Conservation (phyloP, 2,113 vertebrate genomes). For the Microcebus jonahi region DNA sequence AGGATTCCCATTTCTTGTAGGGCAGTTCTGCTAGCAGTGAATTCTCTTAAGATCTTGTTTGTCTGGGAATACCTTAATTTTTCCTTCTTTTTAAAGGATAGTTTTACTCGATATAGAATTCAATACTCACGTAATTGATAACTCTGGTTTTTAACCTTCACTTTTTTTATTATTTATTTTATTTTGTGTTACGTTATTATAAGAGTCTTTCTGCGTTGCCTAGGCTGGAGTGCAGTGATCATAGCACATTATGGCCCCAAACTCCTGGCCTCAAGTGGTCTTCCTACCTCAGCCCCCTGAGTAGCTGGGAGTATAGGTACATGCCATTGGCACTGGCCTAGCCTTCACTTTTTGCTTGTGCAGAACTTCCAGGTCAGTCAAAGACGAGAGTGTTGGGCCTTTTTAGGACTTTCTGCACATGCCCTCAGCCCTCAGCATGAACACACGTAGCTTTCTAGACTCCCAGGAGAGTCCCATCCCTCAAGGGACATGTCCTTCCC, state of each 20-base stretch:
- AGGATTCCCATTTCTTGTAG: not conserved
- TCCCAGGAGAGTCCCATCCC: not conserved
- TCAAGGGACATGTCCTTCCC: not conserved
- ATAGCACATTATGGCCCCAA: not conserved
- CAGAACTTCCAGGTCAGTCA: not conserved
- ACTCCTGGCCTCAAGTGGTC: not conserved
- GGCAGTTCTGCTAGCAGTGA: not conserved
- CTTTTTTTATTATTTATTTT: not conserved
- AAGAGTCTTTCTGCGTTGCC: not conserved
- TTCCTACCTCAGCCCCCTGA: not conserved
- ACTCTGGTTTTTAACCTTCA: not conserved
- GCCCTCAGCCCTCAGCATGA: not conserved
- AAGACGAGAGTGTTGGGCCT: not conserved
- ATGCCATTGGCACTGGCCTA: not conserved
- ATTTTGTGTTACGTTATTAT: not conserved
- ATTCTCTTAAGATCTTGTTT: not conserved
- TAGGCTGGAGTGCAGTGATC: not conserved
- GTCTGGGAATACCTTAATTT: not conserved
- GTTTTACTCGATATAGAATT: not conserved
- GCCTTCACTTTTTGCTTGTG: not conserved
- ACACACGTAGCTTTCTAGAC: not conserved
- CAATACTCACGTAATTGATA: not conserved
- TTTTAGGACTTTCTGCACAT: not conserved
- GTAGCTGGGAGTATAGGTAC: not conserved
- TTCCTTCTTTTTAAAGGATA: not conserved